Evolutionary conservation across 2,888 invertebrate genomes (phyloP).

Genomic region (Agriotes lineatus): DNA sequence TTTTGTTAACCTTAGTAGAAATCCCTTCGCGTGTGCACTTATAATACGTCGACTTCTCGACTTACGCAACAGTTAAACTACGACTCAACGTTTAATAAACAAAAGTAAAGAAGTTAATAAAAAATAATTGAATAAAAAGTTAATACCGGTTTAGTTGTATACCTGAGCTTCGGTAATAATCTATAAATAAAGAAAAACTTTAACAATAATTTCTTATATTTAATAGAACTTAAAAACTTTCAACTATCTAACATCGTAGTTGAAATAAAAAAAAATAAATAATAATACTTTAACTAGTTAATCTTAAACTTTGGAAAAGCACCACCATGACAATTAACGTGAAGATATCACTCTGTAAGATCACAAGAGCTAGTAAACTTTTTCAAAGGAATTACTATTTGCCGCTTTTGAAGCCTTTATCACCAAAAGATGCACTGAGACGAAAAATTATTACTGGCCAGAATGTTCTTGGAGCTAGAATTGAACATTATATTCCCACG

Average conservation of each 20-base stretch:
- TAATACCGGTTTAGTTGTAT: too few species aligned
- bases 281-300: too few species aligned
- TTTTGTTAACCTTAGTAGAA: conserved; percentile 13
- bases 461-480: conserved; percentile 69
- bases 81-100: neutral
- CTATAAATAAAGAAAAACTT: too few species aligned
- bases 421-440: conserved; percentile 83
- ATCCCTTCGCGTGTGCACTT: conserved; percentile 22
- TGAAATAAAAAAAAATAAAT: too few species aligned
- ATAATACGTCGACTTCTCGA: conserved; percentile 19
- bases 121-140: too few species aligned
- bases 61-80: neutral
- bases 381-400: conserved; percentile 87
- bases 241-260: too few species aligned
- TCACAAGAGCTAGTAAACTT: conserved; percentile 83
- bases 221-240: too few species aligned
- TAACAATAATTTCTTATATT: too few species aligned
- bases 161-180: too few species aligned
- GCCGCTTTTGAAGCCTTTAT: conserved; percentile 83
- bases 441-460: conserved; percentile 84
- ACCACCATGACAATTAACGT: conserved; percentile 62
- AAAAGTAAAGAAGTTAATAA: neutral
- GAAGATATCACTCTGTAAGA: conserved; percentile 76
- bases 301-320: too few species aligned
- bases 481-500: conserved; percentile 84